Conservation (phyloP, 2,888 invertebrate species). For the Ophraella communa region DNA sequence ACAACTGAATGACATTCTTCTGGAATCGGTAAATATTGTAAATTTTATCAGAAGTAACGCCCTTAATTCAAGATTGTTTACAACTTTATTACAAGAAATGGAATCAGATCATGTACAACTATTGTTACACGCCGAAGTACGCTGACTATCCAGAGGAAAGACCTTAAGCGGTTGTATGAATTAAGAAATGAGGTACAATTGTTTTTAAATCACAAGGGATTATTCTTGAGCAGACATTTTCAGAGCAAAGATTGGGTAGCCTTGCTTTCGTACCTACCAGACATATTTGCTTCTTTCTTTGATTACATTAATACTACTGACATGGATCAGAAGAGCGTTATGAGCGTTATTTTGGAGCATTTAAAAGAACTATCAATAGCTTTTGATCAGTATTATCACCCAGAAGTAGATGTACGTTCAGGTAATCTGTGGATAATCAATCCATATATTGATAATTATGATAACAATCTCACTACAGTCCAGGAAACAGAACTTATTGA, state of each 20-base stretch:
- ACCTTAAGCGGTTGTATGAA: neutral
- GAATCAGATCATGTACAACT: neutral
- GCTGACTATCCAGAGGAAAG: conserved; percentile 1
- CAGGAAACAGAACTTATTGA: no score
- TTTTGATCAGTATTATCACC: neutral
- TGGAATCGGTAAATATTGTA: no score
- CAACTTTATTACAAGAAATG: neutral
- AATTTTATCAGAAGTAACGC: no score
- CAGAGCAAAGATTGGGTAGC: neutral
- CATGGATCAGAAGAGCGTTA: neutral
- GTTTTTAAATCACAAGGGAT: neutral
- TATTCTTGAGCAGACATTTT: neutral
- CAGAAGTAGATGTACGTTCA: conserved; percentile 3
- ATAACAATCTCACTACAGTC: conserved; percentile 9
- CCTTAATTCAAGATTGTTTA: no score
- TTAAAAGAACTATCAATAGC: conserved; percentile 6
- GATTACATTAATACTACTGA: neutral
- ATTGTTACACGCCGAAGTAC: neutral
- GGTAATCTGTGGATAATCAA: conserved; percentile 7
- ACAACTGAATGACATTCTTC: no score
- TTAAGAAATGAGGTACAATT: conserved; percentile 3
- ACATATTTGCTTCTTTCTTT: conserved; percentile 8
- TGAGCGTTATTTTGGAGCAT: conserved; percentile 2
- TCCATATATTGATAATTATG: conserved; percentile 4
- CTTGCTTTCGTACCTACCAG: neutral